Evolutionary conservation across 2,888 invertebrate genomes (phyloP), one percentile per base, ranked within the genome.

Genomic region (Sycophila texana): DNA sequence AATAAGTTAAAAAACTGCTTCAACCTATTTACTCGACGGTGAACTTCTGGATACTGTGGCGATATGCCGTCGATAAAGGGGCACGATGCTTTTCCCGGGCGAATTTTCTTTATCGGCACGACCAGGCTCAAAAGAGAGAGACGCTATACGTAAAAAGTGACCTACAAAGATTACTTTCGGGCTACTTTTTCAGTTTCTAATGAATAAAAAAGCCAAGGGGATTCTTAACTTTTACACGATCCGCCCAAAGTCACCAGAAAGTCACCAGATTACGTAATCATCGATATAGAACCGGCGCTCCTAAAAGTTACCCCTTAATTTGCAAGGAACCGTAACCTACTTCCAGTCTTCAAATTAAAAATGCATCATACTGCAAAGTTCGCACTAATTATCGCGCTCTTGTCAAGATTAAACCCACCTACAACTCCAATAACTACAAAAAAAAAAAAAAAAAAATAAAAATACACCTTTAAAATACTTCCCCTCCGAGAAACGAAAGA

Each of bases 91-190:
- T n/a, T 16, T 60, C 26, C 26, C 13, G 22, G 26, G 60, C n/a
- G 7, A 0, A 22, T 53, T 65, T 73, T 73, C 26, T 39, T 71
- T 49, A 71, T 58, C 47, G 58, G n/a, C 47, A 39, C 47, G 26
- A 26, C 47, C 49, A 58, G 58, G 26, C 53, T 47, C 14, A 13
- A 14, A 58, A 14, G 30, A 18, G 20, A 22, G 51, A 26, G 26
- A 26, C 1, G 14, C 51, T 14, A 53, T 30, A 63, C 73, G 65
- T 65, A 30, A 55, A 72, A 74, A 55, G 16, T 57, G 65, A 65
- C 74, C 74, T 65, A 74, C 39, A 65, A 65, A 74, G 74, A 65
- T 74, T 55, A 74, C 65, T 65, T 57, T n/a, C 30, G 10, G 65
- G 30, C 39, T 63, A 53, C 16, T 61, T 63, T 51, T 18, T 65